Base-by-base conservation (phyloP, 2,888 invertebrate genomes). In the Drosophila crucigera region DNA sequence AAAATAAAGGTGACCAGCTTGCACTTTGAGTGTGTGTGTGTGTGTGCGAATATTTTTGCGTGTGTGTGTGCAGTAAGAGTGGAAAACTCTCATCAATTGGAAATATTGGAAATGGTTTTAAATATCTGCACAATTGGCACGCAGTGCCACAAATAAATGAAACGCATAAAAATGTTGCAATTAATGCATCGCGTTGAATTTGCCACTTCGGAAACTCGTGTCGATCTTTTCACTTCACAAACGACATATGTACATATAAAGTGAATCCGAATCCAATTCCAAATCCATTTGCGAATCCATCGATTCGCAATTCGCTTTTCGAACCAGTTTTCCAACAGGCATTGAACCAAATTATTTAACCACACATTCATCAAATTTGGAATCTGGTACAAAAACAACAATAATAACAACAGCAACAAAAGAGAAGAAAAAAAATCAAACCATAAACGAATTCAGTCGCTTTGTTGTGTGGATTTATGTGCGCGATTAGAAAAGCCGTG, bases 71-170 rank as follows among this genome's bases (percentile, higher is more conserved):
- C 54, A 60, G 61, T 67, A 65, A 77, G 70, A 68, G 80, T 76
- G 79, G 68, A 80, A 84, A 86, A 79, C 75, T 78, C 74, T 75
- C 87, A 72, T 87, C 80, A 83, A 89, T 87, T 87, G 9, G 9
- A 31, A 31, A 31, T 31, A 90, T 81, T 78, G 78, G 61, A 82
- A 89, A 83, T 79, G 77, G 67, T 71, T 72, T 50, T 61, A 75
- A 76, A 78, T 74, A 74, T 68, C 68, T 73, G 50, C 76, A 74
- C 66, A 70, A 43, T 77, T 55, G 69, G 39, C 73, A 62, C 62
- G 37, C 67, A 66, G 76, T 83, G 72, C 81, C 61, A 73, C 64
- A 71, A 67, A 69, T 83, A 41, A 67, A 55, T 72, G 66, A 71
- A 58, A 53, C 25, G 66, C 47, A 39, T 9, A 22, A 49, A 63